A percentile compares a stretch with the other conserved stretches of the same genome.
Evolutionary conservation across 2,888 invertebrate genomes (phyloP).

Genomic region (Azorinus chamasolen): DNA sequence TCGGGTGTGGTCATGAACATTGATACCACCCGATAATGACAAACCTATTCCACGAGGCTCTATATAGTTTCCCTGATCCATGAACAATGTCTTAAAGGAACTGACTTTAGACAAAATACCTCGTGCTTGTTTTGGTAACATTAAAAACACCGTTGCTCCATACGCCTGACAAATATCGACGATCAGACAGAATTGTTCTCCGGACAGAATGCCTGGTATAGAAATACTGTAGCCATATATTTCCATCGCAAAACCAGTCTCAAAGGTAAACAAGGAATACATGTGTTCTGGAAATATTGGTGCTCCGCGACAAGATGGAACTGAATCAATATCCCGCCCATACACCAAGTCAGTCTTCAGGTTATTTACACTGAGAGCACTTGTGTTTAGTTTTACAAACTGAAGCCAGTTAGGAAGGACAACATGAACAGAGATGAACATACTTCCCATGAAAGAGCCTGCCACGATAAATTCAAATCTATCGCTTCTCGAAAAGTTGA

Average conservation of each 20-base stretch:
- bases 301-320: constrained; percentile 38
- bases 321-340: constrained; percentile 30
- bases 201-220: constrained; percentile 23
- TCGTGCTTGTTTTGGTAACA: constrained; percentile 49
- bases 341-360: constrained; percentile 46
- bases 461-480: constrained; percentile 40
- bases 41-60: too few relatives aligned
- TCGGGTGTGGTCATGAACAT: too few relatives aligned
- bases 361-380: constrained; percentile 35
- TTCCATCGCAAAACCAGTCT: constrained; percentile 23
- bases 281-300: constrained; percentile 41
- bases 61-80: too few relatives aligned
- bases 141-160: constrained; percentile 45
- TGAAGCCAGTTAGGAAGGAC: constrained; percentile 40
- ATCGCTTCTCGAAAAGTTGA: constrained; percentile 30
- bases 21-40: too few relatives aligned
- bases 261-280: constrained; percentile 47
- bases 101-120: constrained; percentile 20
- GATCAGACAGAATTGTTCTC: constrained; percentile 48
- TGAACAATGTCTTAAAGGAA: constrained; percentile 26
- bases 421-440: constrained; percentile 10
- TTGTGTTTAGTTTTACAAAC: constrained; percentile 10
- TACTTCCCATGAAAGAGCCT: constrained; percentile 31
- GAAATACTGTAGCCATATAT: constrained; percentile 29
- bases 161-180: constrained; percentile 43